Conservation (phyloP, 2,113 vertebrate species). For the Dasyurus viverrinus region DNA sequence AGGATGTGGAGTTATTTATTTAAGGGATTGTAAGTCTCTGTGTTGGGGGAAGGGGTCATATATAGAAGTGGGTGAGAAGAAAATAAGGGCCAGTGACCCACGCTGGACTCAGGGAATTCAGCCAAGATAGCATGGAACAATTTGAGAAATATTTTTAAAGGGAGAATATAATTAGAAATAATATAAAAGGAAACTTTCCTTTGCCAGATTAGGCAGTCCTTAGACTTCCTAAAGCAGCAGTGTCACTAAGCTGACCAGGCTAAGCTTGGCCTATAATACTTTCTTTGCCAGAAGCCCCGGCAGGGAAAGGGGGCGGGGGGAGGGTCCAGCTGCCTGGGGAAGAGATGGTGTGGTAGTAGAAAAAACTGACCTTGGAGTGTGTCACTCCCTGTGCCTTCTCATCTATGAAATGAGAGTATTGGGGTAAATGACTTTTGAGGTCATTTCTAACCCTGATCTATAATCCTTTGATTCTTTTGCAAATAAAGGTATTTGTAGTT, state of each 20-base stretch:
- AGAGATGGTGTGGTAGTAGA: neutral
- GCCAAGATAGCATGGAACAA: neutral
- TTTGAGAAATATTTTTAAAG: neutral
- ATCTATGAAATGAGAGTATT: neutral
- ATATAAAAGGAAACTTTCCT: neutral
- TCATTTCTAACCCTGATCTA: neutral
- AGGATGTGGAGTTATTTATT: neutral
- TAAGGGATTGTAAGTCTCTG: neutral
- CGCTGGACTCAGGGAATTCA: neutral
- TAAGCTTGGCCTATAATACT: neutral
- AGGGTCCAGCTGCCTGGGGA: neutral
- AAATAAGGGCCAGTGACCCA: neutral
- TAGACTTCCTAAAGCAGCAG: neutral
- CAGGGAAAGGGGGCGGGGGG: too few relatives aligned
- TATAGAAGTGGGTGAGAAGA: neutral
- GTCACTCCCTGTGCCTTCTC: neutral
- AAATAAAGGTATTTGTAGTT: neutral
- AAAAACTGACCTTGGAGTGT: neutral
- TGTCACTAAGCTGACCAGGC: neutral
- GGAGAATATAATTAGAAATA: neutral
- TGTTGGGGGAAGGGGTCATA: neutral
- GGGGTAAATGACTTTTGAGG: neutral
- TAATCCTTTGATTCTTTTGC: neutral
- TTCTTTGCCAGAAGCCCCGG: neutral
- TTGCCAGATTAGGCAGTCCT: neutral